A percentile compares a stretch with the other conserved stretches of the same genome.
phyloP scores from a whole-genome alignment of 2,113 vertebrate genomes.

The Protobothrops flavoviridis region DNA sequence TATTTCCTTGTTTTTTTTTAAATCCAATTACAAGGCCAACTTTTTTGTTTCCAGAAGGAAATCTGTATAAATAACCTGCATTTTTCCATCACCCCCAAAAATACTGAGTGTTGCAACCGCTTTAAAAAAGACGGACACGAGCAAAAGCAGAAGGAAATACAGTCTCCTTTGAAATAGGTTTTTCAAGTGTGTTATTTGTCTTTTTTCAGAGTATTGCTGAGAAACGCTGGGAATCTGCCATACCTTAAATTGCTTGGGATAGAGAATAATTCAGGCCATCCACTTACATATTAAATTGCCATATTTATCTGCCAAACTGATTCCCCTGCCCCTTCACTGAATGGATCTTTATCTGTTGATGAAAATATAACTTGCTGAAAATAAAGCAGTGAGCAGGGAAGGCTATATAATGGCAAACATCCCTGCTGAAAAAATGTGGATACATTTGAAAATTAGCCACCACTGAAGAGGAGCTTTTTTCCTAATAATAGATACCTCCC shows the following conservation, averaged over 20 bases:
- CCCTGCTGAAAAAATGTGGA: background rate
- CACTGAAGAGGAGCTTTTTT: background rate
- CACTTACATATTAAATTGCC: background rate
- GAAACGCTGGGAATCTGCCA: background rate
- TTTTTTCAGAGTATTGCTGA: background rate
- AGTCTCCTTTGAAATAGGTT: background rate
- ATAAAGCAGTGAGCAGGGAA: background rate
- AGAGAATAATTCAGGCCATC: conserved; percentile 2
- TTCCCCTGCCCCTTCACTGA: background rate
- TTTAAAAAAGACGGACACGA: background rate
- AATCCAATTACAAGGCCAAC: background rate
- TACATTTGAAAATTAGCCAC: background rate
- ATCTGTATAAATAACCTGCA: conserved; percentile 33
- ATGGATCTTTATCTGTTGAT: background rate
- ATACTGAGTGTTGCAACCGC: background rate
- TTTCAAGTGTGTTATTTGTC: background rate
- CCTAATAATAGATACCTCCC: background rate
- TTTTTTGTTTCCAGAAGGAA: conserved; percentile 30
- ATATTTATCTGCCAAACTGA: background rate
- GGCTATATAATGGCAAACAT: background rate
- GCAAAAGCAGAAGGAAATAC: conserved; percentile 13
- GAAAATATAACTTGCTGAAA: background rate
- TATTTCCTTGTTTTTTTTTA: background rate
- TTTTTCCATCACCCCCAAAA: conserved; percentile 21
- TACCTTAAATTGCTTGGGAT: conserved; percentile 3